Evolutionary conservation across 2,888 invertebrate genomes (phyloP).

Genomic region (Drosophila phalerata): DNA sequence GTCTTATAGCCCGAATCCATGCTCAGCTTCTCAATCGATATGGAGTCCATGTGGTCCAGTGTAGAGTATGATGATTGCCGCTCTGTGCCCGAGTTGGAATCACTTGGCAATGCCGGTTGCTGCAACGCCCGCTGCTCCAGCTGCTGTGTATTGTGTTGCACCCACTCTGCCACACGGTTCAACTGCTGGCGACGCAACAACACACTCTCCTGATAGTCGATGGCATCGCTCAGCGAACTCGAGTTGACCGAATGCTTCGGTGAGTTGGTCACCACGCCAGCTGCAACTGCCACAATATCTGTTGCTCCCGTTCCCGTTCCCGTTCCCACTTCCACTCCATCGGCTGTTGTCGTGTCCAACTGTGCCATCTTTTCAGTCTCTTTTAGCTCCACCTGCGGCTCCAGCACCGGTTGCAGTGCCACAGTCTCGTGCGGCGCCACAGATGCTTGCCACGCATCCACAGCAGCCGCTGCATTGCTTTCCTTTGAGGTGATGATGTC

Average conservation of each 20-base stretch:
- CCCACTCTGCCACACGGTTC: conserved; percentile 92
- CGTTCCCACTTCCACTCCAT: neutral
- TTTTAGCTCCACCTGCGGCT: conserved; percentile 70
- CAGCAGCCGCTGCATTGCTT: conserved; percentile 72
- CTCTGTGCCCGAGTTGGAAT: conserved; percentile 74
- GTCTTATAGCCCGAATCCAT: conserved; percentile 85
- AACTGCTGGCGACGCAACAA: conserved; percentile 88
- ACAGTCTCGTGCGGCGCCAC: conserved; percentile 61
- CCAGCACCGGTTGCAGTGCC: conserved; percentile 68
- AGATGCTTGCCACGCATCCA: conserved; percentile 76
- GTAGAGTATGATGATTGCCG: conserved; percentile 80
- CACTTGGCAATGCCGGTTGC: conserved; percentile 59
- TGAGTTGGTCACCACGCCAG: conserved; percentile 50
- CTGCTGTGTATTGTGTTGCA: conserved; percentile 88
- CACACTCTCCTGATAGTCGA: conserved; percentile 85
- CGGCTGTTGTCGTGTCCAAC: conserved; percentile 9
- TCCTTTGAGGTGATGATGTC: conserved; percentile 84
- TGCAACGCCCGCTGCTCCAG: conserved; percentile 81
- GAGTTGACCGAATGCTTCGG: conserved; percentile 83
- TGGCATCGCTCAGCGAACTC: conserved; percentile 83
- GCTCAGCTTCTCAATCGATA: conserved; percentile 84
- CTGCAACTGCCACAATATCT: conserved; percentile 1
- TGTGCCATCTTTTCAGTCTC: conserved; percentile 60
- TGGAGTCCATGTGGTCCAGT: conserved; percentile 82
- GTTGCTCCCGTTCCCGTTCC: neutral